Percentiles rank a stretch among this genome's conserved stretches.
These are phyloP conservation scores for Drosophila kanapiae DNA, from an alignment of 1,140 invertebrate species.

Conservation along the genomic window DNA sequence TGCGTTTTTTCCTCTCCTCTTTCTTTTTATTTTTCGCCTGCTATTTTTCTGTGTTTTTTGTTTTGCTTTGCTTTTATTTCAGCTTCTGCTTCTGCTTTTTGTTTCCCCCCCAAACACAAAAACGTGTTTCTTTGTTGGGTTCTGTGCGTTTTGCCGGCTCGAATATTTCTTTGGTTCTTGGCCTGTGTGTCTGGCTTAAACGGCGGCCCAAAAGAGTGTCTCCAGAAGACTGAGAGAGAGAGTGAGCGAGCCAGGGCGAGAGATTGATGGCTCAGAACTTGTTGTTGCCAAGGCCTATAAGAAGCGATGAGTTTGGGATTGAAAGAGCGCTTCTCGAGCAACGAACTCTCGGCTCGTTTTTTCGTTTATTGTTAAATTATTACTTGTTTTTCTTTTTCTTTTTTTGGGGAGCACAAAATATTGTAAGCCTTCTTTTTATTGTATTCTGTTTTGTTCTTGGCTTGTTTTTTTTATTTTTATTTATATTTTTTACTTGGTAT, in stretches of 20 bases:
- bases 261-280: conserved; percentile 56
- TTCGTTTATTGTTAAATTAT: conserved; percentile 57
- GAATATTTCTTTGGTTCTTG: conserved; percentile 48
- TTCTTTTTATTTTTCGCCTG: conserved; percentile 37
- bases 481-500: conserved; percentile 23
- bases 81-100: conserved; percentile 27
- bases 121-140: conserved; percentile 73
- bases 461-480: conserved; percentile 6
- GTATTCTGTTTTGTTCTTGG: conserved; percentile 30
- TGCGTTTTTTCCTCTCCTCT: conserved; percentile 36
- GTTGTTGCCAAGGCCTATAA: conserved; percentile 54
- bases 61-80: conserved; percentile 41
- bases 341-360: conserved; percentile 59
- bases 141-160: conserved; percentile 66
- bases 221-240: conserved; percentile 15
- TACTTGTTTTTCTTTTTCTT: conserved; percentile 5
- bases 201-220: conserved; percentile 14
- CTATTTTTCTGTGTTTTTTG: conserved; percentile 32
- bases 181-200: conserved; percentile 36
- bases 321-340: conserved; percentile 58
- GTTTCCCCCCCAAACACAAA: conserved; percentile 72
- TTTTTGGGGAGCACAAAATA: conserved; percentile 59
- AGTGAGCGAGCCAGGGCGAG: conserved; percentile 10
- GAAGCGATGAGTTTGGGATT: conserved; percentile 31
- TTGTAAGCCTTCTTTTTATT: conserved; percentile 20